Percentiles rank a stretch among this genome's conserved stretches.
These are phyloP conservation scores for Adineta ricciae DNA, from an alignment of 2,888 invertebrate genomes.

Conservation along the genomic window DNA sequence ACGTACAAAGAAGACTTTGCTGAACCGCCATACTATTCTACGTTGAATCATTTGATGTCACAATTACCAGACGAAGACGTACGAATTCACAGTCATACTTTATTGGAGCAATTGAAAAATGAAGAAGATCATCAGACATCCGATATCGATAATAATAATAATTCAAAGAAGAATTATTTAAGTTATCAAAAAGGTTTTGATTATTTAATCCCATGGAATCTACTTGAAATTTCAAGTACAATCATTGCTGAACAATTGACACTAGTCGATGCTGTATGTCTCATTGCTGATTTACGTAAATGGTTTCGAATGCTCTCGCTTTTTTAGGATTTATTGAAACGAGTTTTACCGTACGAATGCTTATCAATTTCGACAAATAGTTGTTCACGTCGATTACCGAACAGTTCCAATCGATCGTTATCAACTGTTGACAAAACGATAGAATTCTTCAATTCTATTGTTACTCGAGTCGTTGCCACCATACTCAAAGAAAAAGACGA, in stretches of 20 bases:
- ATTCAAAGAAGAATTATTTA: neutral
- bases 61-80: neutral
- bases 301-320: no score
- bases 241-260: conserved; percentile 65
- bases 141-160: neutral
- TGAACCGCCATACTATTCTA: neutral
- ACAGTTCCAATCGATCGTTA: neutral
- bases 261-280: neutral
- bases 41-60: neutral
- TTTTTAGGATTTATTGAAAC: conserved; percentile 10
- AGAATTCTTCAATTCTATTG: conserved; percentile 92
- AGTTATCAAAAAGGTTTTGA: neutral
- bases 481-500: conserved; percentile 63
- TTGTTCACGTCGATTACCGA: neutral
- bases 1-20: neutral
- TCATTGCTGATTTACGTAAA: no score
- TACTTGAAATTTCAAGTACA: neutral
- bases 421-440: conserved; percentile 55
- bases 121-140: neutral
- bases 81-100: neutral
- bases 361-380: neutral
- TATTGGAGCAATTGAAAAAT: neutral
- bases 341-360: conserved; percentile 7
- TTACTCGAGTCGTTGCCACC: conserved; percentile 83
- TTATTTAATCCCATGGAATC: neutral